A percentile compares a stretch with the other conserved stretches of the same genome.
phyloP scores from a whole-genome alignment of 1,140 invertebrate species.

The Drosophila orosa region DNA sequence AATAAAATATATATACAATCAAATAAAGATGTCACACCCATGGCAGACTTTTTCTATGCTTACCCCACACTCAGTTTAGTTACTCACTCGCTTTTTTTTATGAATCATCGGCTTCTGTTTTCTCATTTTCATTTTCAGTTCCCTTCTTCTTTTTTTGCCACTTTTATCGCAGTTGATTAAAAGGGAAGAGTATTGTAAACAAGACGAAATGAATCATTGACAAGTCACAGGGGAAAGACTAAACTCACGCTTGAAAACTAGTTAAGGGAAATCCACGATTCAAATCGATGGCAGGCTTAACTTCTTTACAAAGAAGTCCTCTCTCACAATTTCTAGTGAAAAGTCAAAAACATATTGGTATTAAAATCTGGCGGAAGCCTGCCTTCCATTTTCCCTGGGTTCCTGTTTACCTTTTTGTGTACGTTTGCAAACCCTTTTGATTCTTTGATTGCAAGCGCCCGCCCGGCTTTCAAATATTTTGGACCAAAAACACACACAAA shows the following conservation, averaged over 20 bases:
- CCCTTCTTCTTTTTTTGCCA: neutral
- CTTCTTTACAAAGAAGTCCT: neutral
- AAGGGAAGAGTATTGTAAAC: slow-evolving; percentile 5
- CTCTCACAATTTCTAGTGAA: neutral
- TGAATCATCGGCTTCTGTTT: slow-evolving; percentile 22
- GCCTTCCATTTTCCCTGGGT: no score
- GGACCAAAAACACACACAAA: neutral
- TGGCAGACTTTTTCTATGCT: slow-evolving; percentile 12
- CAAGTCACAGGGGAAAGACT: neutral
- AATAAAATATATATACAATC: neutral
- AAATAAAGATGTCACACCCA: slow-evolving; percentile 7
- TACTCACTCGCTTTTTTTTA: slow-evolving; percentile 18
- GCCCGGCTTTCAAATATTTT: slow-evolving; percentile 10
- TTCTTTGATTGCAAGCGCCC: neutral
- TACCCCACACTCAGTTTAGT: neutral
- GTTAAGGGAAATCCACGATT: neutral
- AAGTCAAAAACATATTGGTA: neutral
- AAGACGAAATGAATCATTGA: slow-evolving; percentile 6
- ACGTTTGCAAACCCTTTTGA: slow-evolving; percentile 1
- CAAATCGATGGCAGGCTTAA: neutral
- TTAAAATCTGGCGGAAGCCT: neutral
- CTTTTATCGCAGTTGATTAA: slow-evolving; percentile 17
- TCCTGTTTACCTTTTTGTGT: neutral
- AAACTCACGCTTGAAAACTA: neutral
- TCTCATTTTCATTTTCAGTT: neutral